Base-by-base conservation (phyloP, 2,113 vertebrate genomes). In the Zosterops borbonicus region DNA sequence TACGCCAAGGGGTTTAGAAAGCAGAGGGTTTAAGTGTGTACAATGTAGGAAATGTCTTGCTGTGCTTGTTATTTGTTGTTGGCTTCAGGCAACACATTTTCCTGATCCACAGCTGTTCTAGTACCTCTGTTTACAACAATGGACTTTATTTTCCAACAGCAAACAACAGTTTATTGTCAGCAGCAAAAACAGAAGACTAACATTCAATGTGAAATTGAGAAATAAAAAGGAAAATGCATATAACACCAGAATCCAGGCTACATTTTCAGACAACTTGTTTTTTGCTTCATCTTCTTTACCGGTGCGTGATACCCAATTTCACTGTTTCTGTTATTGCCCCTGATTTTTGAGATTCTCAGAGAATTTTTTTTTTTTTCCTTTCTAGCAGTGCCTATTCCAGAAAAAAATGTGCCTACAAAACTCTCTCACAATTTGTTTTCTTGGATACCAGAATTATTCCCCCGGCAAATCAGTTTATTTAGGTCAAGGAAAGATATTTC, bases 171-270 rank as follows among this genome's bases (percentile, higher is more conserved):
- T 97, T 44, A 93, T 98, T 95, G 98, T 99, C 96, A 98, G 97
- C 89, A 98, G 96, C 87, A 98, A 98, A 83, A 98, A 96, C 95
- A 98, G 95, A 96, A 98, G 98, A 56, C 80, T 99, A 94, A 98
- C 98, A 0, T 99, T 99, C 88, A 96, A 96, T 5, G 93, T 99
- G 31, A 96, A 89, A 11, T 91, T 99, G 94, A 98, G 74, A 95
- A 99, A 99, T 94, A 98, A 96, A 92, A 98, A 97, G 69, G 99
- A 99, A 95, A 99, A 98, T 29, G 98, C 99, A 7, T 99, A 99
- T 92, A 99, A 99, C 96, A 97, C 98, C 14, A 97, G 96, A 70
- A 95, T 99, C 69, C 76, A 97, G 55, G 96, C 96, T 39, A 95
- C 95, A 1, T 99, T 97, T 98, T 99, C 99, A 69, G 97, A 97